Conservation (phyloP, 2,797 vertebrate genomes). For the Sciurus vulgaris region DNA sequence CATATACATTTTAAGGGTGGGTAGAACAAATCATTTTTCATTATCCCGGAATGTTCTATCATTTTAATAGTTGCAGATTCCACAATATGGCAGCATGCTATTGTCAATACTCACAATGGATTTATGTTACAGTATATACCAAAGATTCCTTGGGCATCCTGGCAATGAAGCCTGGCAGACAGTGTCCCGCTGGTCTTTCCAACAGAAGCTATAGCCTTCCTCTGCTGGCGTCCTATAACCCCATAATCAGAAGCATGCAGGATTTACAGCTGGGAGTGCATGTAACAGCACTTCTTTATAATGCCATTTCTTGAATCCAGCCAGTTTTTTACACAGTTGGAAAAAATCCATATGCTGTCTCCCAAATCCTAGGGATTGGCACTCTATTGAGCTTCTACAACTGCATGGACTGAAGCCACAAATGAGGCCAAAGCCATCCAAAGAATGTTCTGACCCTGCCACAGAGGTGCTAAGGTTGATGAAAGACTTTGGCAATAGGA, state of each 20-base stretch:
- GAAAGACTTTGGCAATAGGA: constrained; percentile 1
- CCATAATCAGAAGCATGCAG: constrained; percentile 13
- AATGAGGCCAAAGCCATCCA: constrained; percentile 11
- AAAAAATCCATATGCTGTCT: neutral
- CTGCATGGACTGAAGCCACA: neutral
- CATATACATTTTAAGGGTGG: constrained; percentile 22
- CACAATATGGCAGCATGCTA: neutral
- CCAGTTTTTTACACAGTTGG: constrained; percentile 24
- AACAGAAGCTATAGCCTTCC: neutral
- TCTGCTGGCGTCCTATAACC: neutral
- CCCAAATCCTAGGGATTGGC: neutral
- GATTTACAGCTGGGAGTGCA: neutral
- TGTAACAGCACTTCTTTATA: neutral
- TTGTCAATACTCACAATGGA: constrained; percentile 3
- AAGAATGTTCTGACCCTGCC: neutral
- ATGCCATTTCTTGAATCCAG: neutral
- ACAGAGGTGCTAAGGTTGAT: constrained; percentile 56
- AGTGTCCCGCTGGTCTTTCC: neutral
- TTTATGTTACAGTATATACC: constrained; percentile 35
- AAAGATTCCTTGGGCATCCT: constrained; percentile 37
- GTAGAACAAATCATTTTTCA: constrained; percentile 5
- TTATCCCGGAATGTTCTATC: constrained; percentile 44
- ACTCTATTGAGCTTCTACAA: neutral
- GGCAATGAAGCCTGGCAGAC: constrained; percentile 32
- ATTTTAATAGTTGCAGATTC: constrained; percentile 26